These are phyloP conservation scores for Numenius arquata DNA, from an alignment of 2,113 vertebrate genomes.

Conservation along the genomic window DNA sequence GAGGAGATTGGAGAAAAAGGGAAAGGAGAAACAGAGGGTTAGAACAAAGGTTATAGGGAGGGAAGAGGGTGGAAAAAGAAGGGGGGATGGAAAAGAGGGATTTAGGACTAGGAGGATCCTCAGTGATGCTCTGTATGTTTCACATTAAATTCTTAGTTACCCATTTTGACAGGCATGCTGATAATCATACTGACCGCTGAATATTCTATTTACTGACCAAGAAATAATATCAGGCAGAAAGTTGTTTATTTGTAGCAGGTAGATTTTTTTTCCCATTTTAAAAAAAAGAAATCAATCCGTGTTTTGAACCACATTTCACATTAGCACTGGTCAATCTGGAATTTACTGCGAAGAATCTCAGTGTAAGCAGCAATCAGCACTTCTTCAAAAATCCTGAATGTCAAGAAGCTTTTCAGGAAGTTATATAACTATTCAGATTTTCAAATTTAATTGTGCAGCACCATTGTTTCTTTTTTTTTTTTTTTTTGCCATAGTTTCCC, in stretches of 20 bases:
- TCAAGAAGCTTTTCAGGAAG: not conserved
- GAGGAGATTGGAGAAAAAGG: not conserved
- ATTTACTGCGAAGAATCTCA: not conserved
- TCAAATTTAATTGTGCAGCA: not conserved
- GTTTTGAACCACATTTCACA: not conserved
- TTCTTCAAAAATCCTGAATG: not conserved
- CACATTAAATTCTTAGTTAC: not conserved
- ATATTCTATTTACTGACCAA: not conserved
- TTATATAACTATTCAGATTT: not conserved
- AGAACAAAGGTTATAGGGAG: not conserved
- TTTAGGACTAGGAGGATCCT: not conserved
- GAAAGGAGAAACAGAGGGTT: not conserved
- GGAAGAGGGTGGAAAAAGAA: not conserved
- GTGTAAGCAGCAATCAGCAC: not conserved
- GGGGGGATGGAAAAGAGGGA: not conserved
- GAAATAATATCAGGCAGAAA: not conserved
- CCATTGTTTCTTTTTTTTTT: no score
- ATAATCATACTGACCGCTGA: not conserved
- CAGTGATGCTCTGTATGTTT: not conserved
- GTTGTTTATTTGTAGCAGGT: not conserved
- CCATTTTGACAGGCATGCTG: not conserved
- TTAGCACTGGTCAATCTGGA: not conserved
- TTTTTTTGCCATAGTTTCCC: rapidly evolving
- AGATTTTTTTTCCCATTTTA: not conserved
- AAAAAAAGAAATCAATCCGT: not conserved